Conservation (phyloP, 2,113 vertebrate genomes). For the Uria lomvia region DNA sequence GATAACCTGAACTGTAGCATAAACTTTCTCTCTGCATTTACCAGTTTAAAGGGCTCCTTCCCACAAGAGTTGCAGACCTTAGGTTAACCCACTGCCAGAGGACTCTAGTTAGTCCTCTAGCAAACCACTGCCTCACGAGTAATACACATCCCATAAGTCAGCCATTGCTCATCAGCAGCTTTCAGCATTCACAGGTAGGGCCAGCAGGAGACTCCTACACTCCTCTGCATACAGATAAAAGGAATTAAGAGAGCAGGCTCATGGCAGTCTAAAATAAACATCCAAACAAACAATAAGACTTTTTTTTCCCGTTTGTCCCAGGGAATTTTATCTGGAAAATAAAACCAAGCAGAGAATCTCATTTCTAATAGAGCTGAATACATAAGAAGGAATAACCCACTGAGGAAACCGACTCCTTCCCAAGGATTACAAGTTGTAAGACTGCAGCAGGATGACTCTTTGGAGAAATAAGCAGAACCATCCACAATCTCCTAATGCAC, state of each 20-base stretch:
- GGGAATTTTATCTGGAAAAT: constrained; percentile 58
- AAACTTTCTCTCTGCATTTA: background rate
- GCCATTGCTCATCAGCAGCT: background rate
- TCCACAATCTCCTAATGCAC: constrained; percentile 24
- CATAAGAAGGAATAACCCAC: constrained; percentile 28
- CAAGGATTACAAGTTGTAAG: constrained; percentile 27
- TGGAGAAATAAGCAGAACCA: constrained; percentile 30
- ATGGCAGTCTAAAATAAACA: constrained; percentile 42
- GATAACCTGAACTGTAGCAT: background rate
- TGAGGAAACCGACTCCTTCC: constrained; percentile 24
- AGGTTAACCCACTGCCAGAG: constrained; percentile 16
- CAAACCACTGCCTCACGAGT: background rate
- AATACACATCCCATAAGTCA: background rate
- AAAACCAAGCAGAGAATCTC: constrained; percentile 54
- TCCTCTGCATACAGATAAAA: constrained; percentile 41
- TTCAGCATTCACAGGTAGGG: background rate
- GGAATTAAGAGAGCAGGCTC: constrained; percentile 31
- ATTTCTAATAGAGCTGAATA: constrained; percentile 46
- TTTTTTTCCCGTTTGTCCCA: constrained; percentile 1
- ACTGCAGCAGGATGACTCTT: constrained; percentile 17
- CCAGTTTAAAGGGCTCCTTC: background rate
- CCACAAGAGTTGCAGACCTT: background rate
- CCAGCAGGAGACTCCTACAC: background rate
- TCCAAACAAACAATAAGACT: constrained; percentile 27
- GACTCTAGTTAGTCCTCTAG: background rate